Evolutionary conservation across 2,113 vertebrate genomes (phyloP).

Genomic region (Sander lucioperca): DNA sequence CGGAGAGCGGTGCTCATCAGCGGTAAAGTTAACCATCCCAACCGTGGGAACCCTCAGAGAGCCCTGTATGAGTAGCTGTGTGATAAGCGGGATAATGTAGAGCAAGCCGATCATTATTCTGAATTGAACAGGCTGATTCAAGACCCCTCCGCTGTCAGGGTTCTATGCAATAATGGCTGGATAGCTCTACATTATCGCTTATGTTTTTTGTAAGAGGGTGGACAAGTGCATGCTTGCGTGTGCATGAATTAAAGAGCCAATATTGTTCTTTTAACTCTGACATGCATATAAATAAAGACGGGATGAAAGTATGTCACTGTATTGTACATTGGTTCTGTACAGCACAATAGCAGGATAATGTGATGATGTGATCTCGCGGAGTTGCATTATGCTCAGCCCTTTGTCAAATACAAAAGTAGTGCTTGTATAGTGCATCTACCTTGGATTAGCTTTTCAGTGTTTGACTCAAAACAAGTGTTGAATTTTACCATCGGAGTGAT

Average conservation of each 20-base stretch:
- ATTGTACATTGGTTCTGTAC: constrained; percentile 53
- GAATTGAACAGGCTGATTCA: no score
- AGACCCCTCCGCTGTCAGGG: no score
- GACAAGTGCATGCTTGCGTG: background rate
- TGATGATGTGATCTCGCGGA: constrained; percentile 50
- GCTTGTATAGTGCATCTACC: constrained; percentile 34
- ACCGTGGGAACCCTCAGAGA: no score
- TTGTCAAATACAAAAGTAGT: constrained; percentile 62
- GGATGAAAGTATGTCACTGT: constrained; percentile 74
- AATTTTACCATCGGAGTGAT: constrained; percentile 37
- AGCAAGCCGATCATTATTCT: no score
- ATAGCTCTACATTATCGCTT: no score
- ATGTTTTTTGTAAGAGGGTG: background rate
- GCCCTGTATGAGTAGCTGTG: no score
- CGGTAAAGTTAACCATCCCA: no score
- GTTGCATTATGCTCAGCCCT: constrained; percentile 56
- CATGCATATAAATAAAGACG: constrained; percentile 35
- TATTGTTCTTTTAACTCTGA: constrained; percentile 22
- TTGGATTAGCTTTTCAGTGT: constrained; percentile 50
- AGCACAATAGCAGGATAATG: constrained; percentile 62
- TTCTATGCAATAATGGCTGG: no score
- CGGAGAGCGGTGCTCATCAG: no score
- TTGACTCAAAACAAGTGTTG: constrained; percentile 43
- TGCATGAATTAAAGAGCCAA: constrained; percentile 24
- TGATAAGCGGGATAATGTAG: no score